Percentiles rank a stretch among this genome's conserved stretches.
phyloP scores from a whole-genome alignment of 1,140 invertebrate genomes.

The Anadara kagoshimensis region DNA sequence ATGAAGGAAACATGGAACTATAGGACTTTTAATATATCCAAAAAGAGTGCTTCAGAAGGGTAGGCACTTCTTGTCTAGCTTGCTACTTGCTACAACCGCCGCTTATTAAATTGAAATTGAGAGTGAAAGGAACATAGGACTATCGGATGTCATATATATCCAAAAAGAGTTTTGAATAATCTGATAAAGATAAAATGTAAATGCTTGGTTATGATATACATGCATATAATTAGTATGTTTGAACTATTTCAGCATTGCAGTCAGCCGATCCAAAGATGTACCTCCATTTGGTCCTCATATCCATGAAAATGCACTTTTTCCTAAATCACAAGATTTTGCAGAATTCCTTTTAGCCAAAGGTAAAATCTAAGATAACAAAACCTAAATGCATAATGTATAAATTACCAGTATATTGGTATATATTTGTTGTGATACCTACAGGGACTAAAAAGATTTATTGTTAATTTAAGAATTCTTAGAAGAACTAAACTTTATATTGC shows the following conservation, averaged over 20 bases:
- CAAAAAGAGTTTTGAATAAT: no score
- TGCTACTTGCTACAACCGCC: no score
- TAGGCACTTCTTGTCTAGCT: no score
- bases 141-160: no score
- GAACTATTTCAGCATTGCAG: conserved; percentile 82
- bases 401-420: background rate
- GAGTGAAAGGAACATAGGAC: no score
- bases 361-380: conserved; percentile 63
- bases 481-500: no score
- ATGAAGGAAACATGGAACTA: no score
- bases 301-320: conserved; percentile 86
- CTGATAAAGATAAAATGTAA: no score
- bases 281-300: conserved; percentile 96
- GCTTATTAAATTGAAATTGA: no score
- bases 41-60: no score
- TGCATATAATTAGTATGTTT: background rate
- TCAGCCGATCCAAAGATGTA: conserved; percentile 95
- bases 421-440: background rate
- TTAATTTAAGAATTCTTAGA: background rate
- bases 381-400: background rate
- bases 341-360: conserved; percentile 95
- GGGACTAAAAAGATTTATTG: background rate
- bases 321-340: conserved; percentile 91
- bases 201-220: no score
- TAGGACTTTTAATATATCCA: no score